These are phyloP conservation scores for Trichogramma evanescens DNA, from an alignment of 2,888 invertebrate genomes.

Conservation along the genomic window DNA sequence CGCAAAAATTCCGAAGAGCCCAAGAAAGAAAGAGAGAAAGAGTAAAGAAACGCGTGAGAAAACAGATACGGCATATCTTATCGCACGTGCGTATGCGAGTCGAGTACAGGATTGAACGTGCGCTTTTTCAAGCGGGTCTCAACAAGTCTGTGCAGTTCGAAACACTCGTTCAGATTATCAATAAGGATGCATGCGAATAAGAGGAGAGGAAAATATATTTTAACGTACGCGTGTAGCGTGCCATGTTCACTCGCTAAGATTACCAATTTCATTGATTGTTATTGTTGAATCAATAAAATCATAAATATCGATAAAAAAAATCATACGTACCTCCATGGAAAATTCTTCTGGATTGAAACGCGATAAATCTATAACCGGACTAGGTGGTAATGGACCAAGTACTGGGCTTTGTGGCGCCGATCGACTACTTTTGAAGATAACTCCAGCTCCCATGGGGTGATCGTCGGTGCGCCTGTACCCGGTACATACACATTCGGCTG, in stretches of 20 bases:
- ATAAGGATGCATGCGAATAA: no score
- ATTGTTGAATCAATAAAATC: neutral
- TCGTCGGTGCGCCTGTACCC: slow-evolving; percentile 57
- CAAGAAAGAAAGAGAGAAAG: neutral
- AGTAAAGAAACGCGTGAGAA: neutral
- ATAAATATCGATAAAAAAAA: slow-evolving; percentile 1
- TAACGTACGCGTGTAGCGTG: no score
- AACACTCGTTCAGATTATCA: no score
- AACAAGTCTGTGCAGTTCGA: neutral
- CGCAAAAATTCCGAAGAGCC: slow-evolving; percentile 8
- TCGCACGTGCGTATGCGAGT: neutral
- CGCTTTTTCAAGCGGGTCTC: neutral
- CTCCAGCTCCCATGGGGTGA: slow-evolving; percentile 46
- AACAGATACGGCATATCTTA: neutral
- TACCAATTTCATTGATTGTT: no score
- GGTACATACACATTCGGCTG: slow-evolving; percentile 59
- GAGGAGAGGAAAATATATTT: no score
- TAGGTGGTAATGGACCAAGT: slow-evolving; percentile 41
- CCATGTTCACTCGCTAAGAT: no score
- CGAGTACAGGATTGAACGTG: neutral
- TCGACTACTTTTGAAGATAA: slow-evolving; percentile 42
- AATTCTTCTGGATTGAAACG: slow-evolving; percentile 52
- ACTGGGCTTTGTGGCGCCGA: slow-evolving; percentile 43
- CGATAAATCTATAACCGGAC: slow-evolving; percentile 51
- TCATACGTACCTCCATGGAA: slow-evolving; percentile 45